These are phyloP conservation scores for Drosophila siamana DNA, from an alignment of 2,888 invertebrate species.

Conservation along the genomic window DNA sequence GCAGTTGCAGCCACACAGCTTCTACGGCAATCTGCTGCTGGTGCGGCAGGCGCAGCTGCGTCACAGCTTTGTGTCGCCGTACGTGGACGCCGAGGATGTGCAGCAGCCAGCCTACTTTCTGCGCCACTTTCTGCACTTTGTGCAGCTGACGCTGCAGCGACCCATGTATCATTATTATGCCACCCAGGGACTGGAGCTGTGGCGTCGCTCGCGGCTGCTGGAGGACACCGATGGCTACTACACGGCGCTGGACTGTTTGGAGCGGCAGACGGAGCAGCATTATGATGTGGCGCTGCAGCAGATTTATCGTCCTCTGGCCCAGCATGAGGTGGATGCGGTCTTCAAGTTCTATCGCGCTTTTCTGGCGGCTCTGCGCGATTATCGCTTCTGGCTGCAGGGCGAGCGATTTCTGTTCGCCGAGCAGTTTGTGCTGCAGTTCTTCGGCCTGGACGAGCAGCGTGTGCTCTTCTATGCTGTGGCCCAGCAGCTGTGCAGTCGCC, in stretches of 20 bases:
- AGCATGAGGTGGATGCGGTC: slow-evolving; percentile 64
- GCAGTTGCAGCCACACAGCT: slow-evolving; percentile 38
- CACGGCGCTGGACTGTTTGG: slow-evolving; percentile 80
- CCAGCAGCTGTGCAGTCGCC: slow-evolving; percentile 80
- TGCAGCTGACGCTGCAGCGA: slow-evolving; percentile 69
- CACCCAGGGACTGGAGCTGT: slow-evolving; percentile 78
- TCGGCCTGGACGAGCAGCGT: slow-evolving; percentile 70
- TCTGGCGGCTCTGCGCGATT: slow-evolving; percentile 72
- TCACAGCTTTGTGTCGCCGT: slow-evolving; percentile 61
- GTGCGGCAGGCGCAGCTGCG: slow-evolving; percentile 63
- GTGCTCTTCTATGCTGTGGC: slow-evolving; percentile 83
- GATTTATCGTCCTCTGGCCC: slow-evolving; percentile 58
- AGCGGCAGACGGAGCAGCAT: slow-evolving; percentile 67
- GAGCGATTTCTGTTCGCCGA: slow-evolving; percentile 83
- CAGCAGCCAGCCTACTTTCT: slow-evolving; percentile 80
- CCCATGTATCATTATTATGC: slow-evolving; percentile 83
- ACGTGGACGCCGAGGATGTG: slow-evolving; percentile 78
- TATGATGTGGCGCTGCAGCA: slow-evolving; percentile 47
- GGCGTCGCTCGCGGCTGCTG: slow-evolving; percentile 75
- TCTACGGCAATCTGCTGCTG: slow-evolving; percentile 70
- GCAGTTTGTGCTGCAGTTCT: slow-evolving; percentile 78
- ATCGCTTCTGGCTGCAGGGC: slow-evolving; percentile 83
- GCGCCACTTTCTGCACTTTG: slow-evolving; percentile 79
- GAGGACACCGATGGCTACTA: slow-evolving; percentile 80
- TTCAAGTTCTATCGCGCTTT: slow-evolving; percentile 80